phyloP scores from a whole-genome alignment of 2,113 vertebrate genomes.

The Aviceda subcristata region DNA sequence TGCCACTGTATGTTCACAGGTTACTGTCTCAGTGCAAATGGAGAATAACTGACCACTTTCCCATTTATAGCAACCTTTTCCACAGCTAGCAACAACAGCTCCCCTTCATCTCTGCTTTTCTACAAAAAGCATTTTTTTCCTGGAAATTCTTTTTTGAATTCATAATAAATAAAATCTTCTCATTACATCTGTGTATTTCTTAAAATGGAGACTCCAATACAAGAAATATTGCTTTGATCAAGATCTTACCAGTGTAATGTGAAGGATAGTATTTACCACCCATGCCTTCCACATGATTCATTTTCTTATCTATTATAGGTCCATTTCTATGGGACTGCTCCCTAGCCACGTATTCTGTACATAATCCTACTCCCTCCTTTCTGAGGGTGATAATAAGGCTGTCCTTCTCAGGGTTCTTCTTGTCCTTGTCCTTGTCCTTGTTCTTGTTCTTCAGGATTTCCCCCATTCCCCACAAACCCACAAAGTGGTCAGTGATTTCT shows the following conservation, averaged over 20 bases:
- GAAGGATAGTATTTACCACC: neutral
- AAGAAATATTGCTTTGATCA: neutral
- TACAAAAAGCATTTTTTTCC: neutral
- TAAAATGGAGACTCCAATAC: neutral
- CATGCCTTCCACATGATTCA: neutral
- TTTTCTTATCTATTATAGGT: neutral
- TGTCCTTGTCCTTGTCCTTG: neutral
- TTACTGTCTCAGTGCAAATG: neutral
- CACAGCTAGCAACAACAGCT: neutral
- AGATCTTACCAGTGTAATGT: neutral
- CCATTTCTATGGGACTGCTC: neutral
- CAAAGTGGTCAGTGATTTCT: neutral
- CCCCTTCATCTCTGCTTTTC: neutral
- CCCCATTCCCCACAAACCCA: neutral
- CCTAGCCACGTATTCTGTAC: neutral
- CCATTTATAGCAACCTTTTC: neutral
- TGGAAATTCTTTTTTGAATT: neutral
- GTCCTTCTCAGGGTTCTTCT: neutral
- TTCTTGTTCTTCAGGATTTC: neutral
- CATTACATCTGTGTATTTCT: neutral
- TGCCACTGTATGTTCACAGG: neutral
- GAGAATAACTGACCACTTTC: neutral
- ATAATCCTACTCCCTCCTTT: neutral
- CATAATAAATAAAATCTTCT: neutral
- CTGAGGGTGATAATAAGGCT: neutral